These are phyloP conservation scores for Cyrtodaria siliqua DNA, from an alignment of 2,888 invertebrate genomes.

Conservation along the genomic window DNA sequence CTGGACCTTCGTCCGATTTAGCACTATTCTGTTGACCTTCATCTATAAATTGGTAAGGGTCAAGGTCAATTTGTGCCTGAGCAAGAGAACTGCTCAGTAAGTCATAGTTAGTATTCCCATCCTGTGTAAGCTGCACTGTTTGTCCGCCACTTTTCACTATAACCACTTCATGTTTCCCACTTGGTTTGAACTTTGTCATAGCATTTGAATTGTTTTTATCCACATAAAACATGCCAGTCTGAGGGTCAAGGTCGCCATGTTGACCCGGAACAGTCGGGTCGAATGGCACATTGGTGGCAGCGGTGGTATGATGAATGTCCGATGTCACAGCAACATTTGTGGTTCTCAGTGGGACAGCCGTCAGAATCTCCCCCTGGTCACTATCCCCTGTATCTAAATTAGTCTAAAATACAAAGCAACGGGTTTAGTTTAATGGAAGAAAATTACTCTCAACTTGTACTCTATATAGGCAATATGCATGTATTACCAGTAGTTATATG, in stretches of 20 bases:
- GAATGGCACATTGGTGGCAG: background rate
- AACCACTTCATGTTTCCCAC: constrained; percentile 10
- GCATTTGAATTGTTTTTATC: constrained; percentile 39
- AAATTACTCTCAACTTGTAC: no score
- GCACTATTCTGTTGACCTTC: constrained; percentile 58
- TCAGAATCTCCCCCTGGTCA: constrained; percentile 6
- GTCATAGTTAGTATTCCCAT: constrained; percentile 57
- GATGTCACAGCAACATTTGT: background rate
- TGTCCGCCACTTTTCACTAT: constrained; percentile 29
- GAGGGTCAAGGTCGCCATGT: constrained; percentile 80
- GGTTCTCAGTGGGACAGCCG: background rate
- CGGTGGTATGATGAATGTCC: background rate
- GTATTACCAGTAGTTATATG: no score
- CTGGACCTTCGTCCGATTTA: no score
- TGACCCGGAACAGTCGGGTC: constrained; percentile 1
- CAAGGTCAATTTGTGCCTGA: constrained; percentile 83
- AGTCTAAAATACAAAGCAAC: no score
- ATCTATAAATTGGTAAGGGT: constrained; percentile 81
- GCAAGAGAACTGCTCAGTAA: constrained; percentile 81
- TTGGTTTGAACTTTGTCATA: constrained; percentile 4
- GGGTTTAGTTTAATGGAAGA: no score
- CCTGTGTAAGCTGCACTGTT: background rate
- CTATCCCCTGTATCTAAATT: constrained; percentile 9
- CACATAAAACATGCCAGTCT: constrained; percentile 80
- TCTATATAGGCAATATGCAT: no score